Evolutionary conservation across 2,797 vertebrate genomes (phyloP), one percentile per base, ranked within the genome.

Genomic region (Miopithecus talapoin): DNA sequence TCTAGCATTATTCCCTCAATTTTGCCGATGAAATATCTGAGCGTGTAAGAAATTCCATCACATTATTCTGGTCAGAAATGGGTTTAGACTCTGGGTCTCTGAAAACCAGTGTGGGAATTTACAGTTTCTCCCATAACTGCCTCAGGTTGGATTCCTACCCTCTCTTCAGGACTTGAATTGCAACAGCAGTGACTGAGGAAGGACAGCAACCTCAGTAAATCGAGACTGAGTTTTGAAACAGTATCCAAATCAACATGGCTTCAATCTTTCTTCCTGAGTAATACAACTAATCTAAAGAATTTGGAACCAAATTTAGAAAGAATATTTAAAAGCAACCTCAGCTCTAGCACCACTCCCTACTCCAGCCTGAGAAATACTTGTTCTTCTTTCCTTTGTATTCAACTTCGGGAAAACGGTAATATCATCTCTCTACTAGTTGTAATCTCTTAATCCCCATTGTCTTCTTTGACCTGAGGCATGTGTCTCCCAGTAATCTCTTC

Each of bases 381-480:
- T 86, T 94, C 24, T 2, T 78, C 19, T 78, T 97, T 96, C 12
- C 97, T 98, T 91, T 81, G 74, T 48, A 95, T 84, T 21, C 2
- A 72, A 41, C 76, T 57, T 92, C 85, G 33, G 96, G 94, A 74
- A 28, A 36, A 11, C 94, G 48, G 81, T 87, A 96, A 97, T 96
- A 94, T 72, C 59, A 53, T 79, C n/a, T 90, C 64, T 95, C 76
- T 55, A 59, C 26, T 96, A 83, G 50, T 21, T 85, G 14, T 96
- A 94, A 95, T 94, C 50, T 57, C 64, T 97, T 98, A 97, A 94
- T 98, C 72, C 43, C 74, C 36, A 79, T 80, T 76, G 55, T 97
- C 70, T 48, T 97, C 96, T 96, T 98, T n/a, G 11, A 87, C 85
- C 76, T 68, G 2, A 88, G 55, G 57, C 84, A n/a, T 33, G 22